phyloP scores from a whole-genome alignment of 2,888 invertebrate species.

The Strigamia transsilvanica region DNA sequence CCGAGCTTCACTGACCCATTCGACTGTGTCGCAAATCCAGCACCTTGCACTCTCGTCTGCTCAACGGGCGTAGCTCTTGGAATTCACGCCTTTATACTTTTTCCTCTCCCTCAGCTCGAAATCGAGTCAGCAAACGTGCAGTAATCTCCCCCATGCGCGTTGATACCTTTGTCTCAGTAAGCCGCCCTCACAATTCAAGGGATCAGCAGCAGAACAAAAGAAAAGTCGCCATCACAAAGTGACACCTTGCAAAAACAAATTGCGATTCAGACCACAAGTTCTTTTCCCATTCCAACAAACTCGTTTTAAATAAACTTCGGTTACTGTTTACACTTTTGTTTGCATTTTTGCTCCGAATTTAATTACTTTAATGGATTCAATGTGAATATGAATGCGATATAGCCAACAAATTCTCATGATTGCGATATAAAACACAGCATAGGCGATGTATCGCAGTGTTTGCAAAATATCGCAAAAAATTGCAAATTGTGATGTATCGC shows the following conservation, averaged over 20 bases:
- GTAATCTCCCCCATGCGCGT: slow-evolving; percentile 15
- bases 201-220: background rate
- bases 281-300: too few relatives aligned
- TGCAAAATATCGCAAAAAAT: too few relatives aligned
- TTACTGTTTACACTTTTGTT: too few relatives aligned
- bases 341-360: too few relatives aligned
- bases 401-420: too few relatives aligned
- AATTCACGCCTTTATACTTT: slow-evolving; percentile 15
- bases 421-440: too few relatives aligned
- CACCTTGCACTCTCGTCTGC: background rate
- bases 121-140: slow-evolving; percentile 39
- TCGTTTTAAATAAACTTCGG: too few relatives aligned
- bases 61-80: too few relatives aligned
- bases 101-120: background rate
- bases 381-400: too few relatives aligned
- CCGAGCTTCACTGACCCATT: slow-evolving; percentile 39
- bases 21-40: slow-evolving; percentile 25
- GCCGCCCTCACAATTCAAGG: background rate
- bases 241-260: slow-evolving; percentile 31
- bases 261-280: background rate
- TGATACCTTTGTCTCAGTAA: slow-evolving; percentile 9
- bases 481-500: too few relatives aligned
- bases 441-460: too few relatives aligned
- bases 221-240: slow-evolving; percentile 9
- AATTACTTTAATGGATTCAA: too few relatives aligned